Percentiles rank a stretch among this genome's conserved stretches.
Evolutionary conservation across 2,888 invertebrate genomes (phyloP).

Genomic region (Hyppa rectilinea): DNA sequence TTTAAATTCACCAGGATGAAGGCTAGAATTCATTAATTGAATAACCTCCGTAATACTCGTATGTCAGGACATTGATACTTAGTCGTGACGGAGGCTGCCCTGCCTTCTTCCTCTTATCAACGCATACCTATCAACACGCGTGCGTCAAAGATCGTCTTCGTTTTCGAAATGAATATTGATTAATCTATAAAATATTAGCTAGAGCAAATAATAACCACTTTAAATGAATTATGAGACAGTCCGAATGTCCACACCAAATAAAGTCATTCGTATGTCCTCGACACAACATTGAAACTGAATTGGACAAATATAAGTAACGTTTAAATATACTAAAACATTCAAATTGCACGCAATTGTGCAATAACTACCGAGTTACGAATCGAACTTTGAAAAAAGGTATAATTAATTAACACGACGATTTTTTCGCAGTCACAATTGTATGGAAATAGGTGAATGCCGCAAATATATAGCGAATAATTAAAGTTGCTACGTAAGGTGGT

Average conservation of each 20-base stretch:
- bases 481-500: constrained; percentile 9
- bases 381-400: constrained; percentile 42
- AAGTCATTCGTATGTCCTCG: constrained; percentile 51
- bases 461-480: constrained; percentile 31
- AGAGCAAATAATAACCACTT: constrained; percentile 1
- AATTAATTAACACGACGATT: constrained; percentile 48
- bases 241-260: constrained; percentile 30
- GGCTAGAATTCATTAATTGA: neutral
- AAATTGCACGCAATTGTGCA: constrained; percentile 54
- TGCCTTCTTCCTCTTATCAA: too few relatives aligned
- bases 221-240: constrained; percentile 24
- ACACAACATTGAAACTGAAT: constrained; percentile 53
- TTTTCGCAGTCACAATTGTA: constrained; percentile 25
- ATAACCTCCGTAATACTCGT: neutral
- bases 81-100: neutral
- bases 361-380: constrained; percentile 44
- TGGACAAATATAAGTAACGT: constrained; percentile 54
- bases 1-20: too few relatives aligned
- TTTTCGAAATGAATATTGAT: constrained; percentile 12
- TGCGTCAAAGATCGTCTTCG: constrained; percentile 4
- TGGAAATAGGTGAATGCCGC: constrained; percentile 60
- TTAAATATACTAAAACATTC: constrained; percentile 60
- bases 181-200: neutral
- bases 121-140: neutral
- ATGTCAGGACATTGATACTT: constrained; percentile 4